phyloP scores from a whole-genome alignment of 2,888 invertebrate genomes.

The Heliconius cydno region DNA sequence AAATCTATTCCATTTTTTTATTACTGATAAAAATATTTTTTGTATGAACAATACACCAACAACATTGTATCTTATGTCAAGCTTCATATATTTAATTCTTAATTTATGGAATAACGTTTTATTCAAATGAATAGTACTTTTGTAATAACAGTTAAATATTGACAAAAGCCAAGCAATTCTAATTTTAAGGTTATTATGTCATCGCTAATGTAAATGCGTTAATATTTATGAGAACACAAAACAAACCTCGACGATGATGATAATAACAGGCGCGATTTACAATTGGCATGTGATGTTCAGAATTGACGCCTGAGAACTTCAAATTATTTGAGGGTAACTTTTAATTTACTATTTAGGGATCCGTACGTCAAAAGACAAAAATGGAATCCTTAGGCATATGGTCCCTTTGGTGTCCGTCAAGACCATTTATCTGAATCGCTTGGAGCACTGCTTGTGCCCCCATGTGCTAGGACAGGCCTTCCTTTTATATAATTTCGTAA shows the following conservation, averaged over 20 bases:
- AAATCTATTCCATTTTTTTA: no score
- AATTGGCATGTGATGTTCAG: slow-evolving; percentile 7
- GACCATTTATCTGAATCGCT: no score
- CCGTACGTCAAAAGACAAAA: no score
- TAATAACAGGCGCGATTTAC: slow-evolving; percentile 21
- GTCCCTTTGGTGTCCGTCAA: no score
- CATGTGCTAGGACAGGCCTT: no score
- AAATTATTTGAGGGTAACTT: background rate
- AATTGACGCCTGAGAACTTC: slow-evolving; percentile 2
- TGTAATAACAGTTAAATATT: slow-evolving; percentile 7
- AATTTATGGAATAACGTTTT: background rate
- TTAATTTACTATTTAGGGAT: background rate
- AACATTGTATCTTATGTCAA: no score
- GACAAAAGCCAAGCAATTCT: slow-evolving; percentile 12
- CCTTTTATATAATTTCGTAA: no score
- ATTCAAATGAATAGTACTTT: background rate
- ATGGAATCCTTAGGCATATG: no score
- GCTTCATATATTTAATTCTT: background rate
- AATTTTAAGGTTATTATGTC: slow-evolving; percentile 28
- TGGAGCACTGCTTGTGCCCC: no score
- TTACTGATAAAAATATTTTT: no score
- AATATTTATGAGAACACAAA: slow-evolving; percentile 31
- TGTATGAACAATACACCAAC: no score
- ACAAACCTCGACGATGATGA: slow-evolving; percentile 7
- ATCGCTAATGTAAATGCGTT: slow-evolving; percentile 17